Evolutionary conservation across 2,888 invertebrate genomes (phyloP).

Genomic region (Blera fallax): DNA sequence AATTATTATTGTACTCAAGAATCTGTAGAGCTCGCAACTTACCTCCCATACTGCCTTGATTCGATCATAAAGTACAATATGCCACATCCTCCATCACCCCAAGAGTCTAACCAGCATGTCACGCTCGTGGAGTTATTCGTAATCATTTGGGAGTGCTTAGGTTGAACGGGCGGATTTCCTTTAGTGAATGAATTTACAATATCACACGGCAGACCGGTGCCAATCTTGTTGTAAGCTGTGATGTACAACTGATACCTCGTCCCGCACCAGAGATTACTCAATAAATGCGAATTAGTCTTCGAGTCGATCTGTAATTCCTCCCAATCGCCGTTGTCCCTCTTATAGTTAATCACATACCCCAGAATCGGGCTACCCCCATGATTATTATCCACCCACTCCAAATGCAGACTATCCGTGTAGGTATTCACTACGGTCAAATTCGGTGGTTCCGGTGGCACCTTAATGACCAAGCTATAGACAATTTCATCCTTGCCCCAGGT

Average conservation of each 20-base stretch:
- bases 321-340: constrained; percentile 95
- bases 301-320: constrained; percentile 94
- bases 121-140: constrained; percentile 93
- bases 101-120: constrained; percentile 92
- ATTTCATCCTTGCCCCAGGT: constrained; percentile 92
- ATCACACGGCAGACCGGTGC: constrained; percentile 93
- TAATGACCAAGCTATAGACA: constrained; percentile 86
- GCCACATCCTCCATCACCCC: constrained; percentile 95
- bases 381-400: constrained; percentile 91
- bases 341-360: constrained; percentile 95
- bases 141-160: constrained; percentile 90
- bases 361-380: constrained; percentile 91
- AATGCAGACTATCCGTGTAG: constrained; percentile 90
- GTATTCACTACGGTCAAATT: constrained; percentile 90
- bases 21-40: background rate
- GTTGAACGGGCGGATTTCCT: constrained; percentile 90
- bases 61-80: constrained; percentile 93
- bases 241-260: constrained; percentile 94
- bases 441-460: constrained; percentile 94
- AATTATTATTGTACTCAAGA: background rate
- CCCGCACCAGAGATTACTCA: constrained; percentile 93
- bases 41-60: constrained; percentile 84
- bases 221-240: constrained; percentile 94
- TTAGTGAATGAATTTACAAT: constrained; percentile 93
- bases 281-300: constrained; percentile 89